These are phyloP conservation scores for Verasper variegatus DNA, from an alignment of 2,113 vertebrate genomes.

Conservation along the genomic window DNA sequence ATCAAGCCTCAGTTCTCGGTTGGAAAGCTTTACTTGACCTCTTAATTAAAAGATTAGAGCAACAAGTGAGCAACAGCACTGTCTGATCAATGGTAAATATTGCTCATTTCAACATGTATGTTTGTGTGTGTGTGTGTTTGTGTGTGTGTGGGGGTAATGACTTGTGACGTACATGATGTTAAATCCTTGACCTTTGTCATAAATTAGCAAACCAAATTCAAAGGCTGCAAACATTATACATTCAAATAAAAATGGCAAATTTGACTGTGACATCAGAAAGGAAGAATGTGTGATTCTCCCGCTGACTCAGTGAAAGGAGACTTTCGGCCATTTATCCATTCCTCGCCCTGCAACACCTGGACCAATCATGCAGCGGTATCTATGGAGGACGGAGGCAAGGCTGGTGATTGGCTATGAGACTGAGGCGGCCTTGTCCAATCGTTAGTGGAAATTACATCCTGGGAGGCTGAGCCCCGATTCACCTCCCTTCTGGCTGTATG, in stretches of 20 bases:
- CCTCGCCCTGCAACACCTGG: constrained; percentile 81
- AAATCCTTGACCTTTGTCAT: constrained; percentile 1
- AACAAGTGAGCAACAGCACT: constrained; percentile 36
- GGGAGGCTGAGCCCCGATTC: constrained; percentile 58
- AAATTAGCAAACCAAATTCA: constrained; percentile 2
- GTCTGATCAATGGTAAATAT: constrained; percentile 11
- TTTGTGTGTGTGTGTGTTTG: background rate
- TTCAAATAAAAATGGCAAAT: background rate
- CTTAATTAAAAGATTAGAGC: constrained; percentile 57
- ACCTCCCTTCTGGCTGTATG: constrained; percentile 57
- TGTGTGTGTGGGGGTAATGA: constrained; percentile 3
- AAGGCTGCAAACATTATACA: background rate
- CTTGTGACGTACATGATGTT: background rate
- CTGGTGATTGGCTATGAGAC: constrained; percentile 71
- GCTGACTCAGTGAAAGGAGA: constrained; percentile 30
- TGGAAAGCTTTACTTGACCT: constrained; percentile 33
- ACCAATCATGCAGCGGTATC: constrained; percentile 75
- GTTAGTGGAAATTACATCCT: constrained; percentile 57
- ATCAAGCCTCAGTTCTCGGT: constrained; percentile 21
- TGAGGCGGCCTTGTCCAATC: constrained; percentile 70
- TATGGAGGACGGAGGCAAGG: constrained; percentile 60
- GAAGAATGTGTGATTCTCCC: background rate
- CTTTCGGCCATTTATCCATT: constrained; percentile 47
- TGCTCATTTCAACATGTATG: constrained; percentile 4
- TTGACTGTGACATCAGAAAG: constrained; percentile 2